Percentiles rank a stretch among this genome's conserved stretches.
Conservation (phyloP, 2,797 vertebrate genomes). For the Diplodus sargus region DNA sequence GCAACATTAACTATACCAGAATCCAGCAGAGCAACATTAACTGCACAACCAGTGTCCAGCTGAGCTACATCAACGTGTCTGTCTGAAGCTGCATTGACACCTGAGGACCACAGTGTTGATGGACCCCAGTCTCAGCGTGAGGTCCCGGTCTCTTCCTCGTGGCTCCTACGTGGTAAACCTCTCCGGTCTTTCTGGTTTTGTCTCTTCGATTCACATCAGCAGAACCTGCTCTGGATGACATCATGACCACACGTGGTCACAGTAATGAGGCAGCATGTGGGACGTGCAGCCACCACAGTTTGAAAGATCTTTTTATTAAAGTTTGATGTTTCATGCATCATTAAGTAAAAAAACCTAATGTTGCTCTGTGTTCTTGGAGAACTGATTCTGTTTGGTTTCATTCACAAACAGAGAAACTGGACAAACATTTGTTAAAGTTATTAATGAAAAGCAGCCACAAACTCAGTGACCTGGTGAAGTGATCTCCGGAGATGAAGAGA, state of each 20-base stretch:
- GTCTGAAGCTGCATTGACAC: background rate
- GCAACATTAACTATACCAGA: too few relatives aligned
- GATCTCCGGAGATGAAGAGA: background rate
- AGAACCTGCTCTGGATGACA: background rate
- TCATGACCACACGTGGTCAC: conserved; percentile 7
- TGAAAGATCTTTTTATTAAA: too few relatives aligned
- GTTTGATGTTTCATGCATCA: too few relatives aligned
- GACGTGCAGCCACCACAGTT: background rate
- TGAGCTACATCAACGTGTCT: too few relatives aligned
- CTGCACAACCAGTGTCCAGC: too few relatives aligned
- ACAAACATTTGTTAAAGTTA: background rate
- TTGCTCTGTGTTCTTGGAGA: too few relatives aligned
- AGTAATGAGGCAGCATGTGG: background rate
- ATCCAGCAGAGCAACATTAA: too few relatives aligned
- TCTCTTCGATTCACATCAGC: background rate
- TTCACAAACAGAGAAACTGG: background rate
- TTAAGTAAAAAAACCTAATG: too few relatives aligned
- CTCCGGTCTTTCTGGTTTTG: background rate
- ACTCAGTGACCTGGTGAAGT: conserved; percentile 23
- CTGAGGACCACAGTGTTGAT: background rate
- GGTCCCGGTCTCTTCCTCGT: too few relatives aligned
- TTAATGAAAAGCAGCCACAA: conserved; percentile 19
- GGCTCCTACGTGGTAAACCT: background rate
- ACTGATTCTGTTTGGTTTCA: background rate
- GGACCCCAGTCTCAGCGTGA: background rate